Conservation (phyloP, 2,888 invertebrate genomes). For the Asteroscopus sphinx region DNA sequence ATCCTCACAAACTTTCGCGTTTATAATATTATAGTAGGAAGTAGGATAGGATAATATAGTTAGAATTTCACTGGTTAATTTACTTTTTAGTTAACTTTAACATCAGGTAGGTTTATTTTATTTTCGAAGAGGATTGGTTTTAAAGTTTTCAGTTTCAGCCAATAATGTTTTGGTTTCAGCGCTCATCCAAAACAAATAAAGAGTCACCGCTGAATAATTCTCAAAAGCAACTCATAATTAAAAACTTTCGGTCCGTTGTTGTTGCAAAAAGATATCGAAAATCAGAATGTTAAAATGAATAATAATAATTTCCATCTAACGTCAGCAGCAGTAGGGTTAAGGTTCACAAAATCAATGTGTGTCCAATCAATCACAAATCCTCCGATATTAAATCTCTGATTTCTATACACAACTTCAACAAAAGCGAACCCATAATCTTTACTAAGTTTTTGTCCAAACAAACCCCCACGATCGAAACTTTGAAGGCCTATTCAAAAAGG, state of each 20-base stretch:
- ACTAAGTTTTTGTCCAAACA: conserved; percentile 74
- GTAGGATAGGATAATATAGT: too few species aligned
- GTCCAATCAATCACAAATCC: conserved; percentile 58
- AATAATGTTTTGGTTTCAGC: not conserved
- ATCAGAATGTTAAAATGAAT: not conserved
- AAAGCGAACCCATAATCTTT: conserved; percentile 60
- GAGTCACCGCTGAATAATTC: not conserved
- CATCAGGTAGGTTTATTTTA: too few species aligned
- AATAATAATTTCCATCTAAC: conserved; percentile 24
- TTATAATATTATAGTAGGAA: too few species aligned
- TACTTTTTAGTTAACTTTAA: not conserved
- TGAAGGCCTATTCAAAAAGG: conserved; percentile 78
- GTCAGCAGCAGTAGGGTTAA: conserved; percentile 30
- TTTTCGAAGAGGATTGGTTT: not conserved
- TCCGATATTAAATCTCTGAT: conserved; percentile 59
- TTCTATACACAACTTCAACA: conserved; percentile 58
- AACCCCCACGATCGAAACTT: conserved; percentile 71
- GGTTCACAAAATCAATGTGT: conserved; percentile 47
- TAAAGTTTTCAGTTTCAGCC: too few species aligned
- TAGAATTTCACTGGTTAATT: too few species aligned
- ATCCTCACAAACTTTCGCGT: too few species aligned
- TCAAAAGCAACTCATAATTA: not conserved
- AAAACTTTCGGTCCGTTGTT: not conserved
- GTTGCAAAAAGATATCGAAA: not conserved
- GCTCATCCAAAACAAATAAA: not conserved